These are phyloP conservation scores for Novumbra hubbsi DNA, from an alignment of 2,797 vertebrate species.

Conservation along the genomic window DNA sequence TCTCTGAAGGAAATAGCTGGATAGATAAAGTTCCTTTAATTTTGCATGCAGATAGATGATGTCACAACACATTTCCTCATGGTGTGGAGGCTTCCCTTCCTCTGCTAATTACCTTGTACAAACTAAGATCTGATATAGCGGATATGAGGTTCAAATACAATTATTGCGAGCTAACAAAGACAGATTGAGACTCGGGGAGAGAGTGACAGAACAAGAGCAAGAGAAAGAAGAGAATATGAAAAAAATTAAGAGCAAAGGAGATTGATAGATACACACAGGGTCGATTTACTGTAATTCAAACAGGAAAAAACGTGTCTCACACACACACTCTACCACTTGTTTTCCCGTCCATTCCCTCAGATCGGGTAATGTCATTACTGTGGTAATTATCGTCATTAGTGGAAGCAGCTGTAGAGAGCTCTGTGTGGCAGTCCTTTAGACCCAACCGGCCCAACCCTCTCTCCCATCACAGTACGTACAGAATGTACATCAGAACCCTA, in stretches of 20 bases:
- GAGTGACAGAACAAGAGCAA: slow-evolving; percentile 58
- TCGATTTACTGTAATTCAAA: slow-evolving; percentile 15
- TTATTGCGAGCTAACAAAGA: slow-evolving; percentile 77
- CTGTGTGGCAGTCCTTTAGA: slow-evolving; percentile 68
- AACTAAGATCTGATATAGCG: slow-evolving; percentile 79
- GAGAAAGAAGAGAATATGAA: slow-evolving; percentile 59
- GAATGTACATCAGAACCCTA: slow-evolving; percentile 40
- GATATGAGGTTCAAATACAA: slow-evolving; percentile 79
- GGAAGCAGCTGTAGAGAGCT: slow-evolving; percentile 91
- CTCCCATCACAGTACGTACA: slow-evolving; percentile 60
- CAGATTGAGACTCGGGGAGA: slow-evolving; percentile 72
- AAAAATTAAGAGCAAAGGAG: slow-evolving; percentile 23
- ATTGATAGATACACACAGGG: slow-evolving; percentile 46
- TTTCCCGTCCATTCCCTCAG: slow-evolving; percentile 97
- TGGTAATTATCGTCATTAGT: slow-evolving; percentile 99
- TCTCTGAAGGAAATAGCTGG: slow-evolving; percentile 29
- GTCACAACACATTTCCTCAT: slow-evolving; percentile 72
- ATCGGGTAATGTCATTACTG: slow-evolving; percentile 98
- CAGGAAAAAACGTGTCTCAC: slow-evolving; percentile 31
- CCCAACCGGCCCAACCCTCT: slow-evolving; percentile 61
- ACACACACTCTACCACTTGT: slow-evolving; percentile 71
- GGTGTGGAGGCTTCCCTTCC: slow-evolving; percentile 77
- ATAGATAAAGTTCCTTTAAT: slow-evolving; percentile 46
- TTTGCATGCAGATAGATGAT: slow-evolving; percentile 66
- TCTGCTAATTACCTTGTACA: slow-evolving; percentile 81